Base-by-base conservation (phyloP, 2,113 vertebrate species). In the Alectura lathami region DNA sequence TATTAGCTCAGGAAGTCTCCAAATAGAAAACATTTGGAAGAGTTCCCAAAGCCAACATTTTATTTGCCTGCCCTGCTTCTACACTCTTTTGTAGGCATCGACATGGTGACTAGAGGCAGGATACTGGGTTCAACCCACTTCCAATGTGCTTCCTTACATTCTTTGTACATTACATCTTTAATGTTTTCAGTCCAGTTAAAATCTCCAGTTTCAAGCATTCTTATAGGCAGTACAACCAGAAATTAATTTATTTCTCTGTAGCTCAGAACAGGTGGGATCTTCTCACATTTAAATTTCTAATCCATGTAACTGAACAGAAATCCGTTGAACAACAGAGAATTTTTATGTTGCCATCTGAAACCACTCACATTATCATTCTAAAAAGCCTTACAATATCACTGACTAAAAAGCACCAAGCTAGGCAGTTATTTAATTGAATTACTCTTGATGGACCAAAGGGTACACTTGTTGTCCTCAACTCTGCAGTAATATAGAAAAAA, bases 241-340 rank as follows among this genome's bases (percentile, higher is more conserved):
- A 91, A 67, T 21, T 53, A 2, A 79, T 62, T 87, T 84, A 74
- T 73, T 95, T 82, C 57, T 76, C 29, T 54, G 47, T 30, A 50
- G 67, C 21, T 78, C 63, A 79, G 54, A 87, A 48, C 29, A 62
- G 43, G n/a, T 72, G 17, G 17, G 36, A 7, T 84, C 3, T 54
- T 88, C 36, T 76, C 14, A 89, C 79, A 70, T 89, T 84, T 60
- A 13, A 68, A 75, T 79, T 91, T 91, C 32, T 79, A 85, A 83
- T 4, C 32, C 60, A 81, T 68, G 56, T 56, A 96, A 91, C 23
- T 88, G 80, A 86, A 74, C 6, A 83, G 43, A 73, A 91, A 21
- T 63, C 75, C 57, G 5, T 66, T 63, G 73, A 89, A 86, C 29
- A 81, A 57, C 36, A 5, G 79, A 77, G 40, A n/a, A 22, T 27